phyloP scores from a whole-genome alignment of 1,140 invertebrate genomes.

The Micrasema minimum region DNA sequence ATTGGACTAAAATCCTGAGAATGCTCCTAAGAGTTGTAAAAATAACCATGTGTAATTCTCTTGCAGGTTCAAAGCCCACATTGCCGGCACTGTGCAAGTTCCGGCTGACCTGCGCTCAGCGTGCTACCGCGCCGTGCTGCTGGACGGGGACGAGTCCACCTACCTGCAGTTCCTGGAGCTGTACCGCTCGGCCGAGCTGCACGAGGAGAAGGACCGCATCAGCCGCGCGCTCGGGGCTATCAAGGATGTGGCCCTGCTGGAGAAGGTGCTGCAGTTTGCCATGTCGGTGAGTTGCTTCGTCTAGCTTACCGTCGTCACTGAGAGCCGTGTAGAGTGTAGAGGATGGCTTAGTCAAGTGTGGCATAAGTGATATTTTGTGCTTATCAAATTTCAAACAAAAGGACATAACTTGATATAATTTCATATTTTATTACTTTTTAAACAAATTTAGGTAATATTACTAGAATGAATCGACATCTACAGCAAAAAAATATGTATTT shows the following conservation, averaged over 20 bases:
- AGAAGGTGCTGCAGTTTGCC: constrained; percentile 87
- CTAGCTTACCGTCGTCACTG: not conserved
- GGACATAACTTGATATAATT: not conserved
- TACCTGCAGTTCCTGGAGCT: constrained; percentile 85
- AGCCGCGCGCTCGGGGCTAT: constrained; percentile 82
- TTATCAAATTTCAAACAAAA: not conserved
- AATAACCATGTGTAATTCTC: no score
- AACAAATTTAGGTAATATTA: no score
- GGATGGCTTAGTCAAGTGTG: not conserved
- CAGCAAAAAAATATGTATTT: no score
- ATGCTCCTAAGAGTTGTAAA: no score
- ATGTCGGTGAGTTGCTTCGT: constrained; percentile 76
- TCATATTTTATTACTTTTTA: no score
- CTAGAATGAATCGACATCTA: no score
- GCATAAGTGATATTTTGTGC: not conserved
- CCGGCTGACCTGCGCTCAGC: constrained; percentile 89
- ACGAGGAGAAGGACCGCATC: constrained; percentile 94
- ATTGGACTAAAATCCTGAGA: no score
- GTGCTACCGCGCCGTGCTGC: constrained; percentile 87
- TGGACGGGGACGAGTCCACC: constrained; percentile 74
- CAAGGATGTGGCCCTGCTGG: constrained; percentile 75
- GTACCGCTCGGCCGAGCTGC: constrained; percentile 86
- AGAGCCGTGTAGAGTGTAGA: no score
- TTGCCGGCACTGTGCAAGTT: constrained; percentile 70
- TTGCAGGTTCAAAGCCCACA: constrained; percentile 76